These are phyloP conservation scores for Callospermophilus lateralis DNA, from an alignment of 2,113 vertebrate genomes.

Conservation along the genomic window DNA sequence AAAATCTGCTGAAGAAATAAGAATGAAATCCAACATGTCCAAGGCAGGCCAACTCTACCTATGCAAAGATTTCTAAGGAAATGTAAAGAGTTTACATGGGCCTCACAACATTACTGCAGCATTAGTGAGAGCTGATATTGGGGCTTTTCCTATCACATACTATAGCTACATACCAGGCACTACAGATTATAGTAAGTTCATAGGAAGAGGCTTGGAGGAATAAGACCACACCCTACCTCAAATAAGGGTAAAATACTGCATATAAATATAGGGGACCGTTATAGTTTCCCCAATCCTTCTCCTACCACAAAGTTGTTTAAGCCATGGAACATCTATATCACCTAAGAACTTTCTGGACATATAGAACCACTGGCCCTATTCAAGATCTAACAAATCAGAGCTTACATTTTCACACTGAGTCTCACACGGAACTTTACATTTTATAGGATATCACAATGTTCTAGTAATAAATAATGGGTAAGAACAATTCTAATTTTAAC, in stretches of 20 bases:
- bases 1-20: not conserved
- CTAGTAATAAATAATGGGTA: not conserved
- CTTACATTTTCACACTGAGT: constrained; percentile 8
- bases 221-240: not conserved
- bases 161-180: not conserved
- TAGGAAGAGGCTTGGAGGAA: not conserved
- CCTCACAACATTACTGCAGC: not conserved
- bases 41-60: not conserved
- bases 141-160: not conserved
- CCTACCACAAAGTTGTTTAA: not conserved
- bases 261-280: not conserved
- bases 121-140: not conserved
- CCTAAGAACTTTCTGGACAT: not conserved
- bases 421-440: not conserved
- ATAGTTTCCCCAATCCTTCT: not conserved
- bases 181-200: not conserved
- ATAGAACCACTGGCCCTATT: not conserved
- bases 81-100: constrained; percentile 2
- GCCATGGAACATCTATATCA: not conserved
- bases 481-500: not conserved
- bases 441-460: not conserved
- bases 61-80: not conserved
- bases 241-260: not conserved
- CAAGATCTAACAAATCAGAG: not conserved
- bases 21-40: not conserved